Conservation (phyloP, 2,113 vertebrate species). For the Xenus cinereus region DNA sequence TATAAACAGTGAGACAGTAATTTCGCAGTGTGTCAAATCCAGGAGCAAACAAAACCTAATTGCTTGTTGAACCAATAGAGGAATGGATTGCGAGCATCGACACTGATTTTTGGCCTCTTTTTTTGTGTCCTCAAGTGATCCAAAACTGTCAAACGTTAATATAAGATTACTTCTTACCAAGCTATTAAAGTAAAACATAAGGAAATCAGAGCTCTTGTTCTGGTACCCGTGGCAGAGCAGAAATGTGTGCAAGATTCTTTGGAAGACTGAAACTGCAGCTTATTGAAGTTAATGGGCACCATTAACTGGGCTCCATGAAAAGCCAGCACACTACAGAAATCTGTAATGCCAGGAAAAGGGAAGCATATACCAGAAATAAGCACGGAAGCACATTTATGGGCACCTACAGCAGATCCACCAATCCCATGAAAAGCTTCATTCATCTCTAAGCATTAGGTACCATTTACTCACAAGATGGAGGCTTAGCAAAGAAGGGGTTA, state of each 20-base stretch:
- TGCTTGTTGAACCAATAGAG: background rate
- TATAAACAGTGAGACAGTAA: background rate
- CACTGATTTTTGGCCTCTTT: background rate
- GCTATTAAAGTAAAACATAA: background rate
- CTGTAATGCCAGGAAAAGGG: background rate
- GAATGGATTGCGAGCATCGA: background rate
- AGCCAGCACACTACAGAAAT: background rate
- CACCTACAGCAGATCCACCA: background rate
- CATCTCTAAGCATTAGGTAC: background rate
- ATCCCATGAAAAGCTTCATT: background rate
- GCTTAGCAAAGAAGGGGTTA: background rate
- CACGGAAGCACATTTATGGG: rapidly evolving
- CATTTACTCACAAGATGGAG: background rate
- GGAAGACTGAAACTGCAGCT: background rate
- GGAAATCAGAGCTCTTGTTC: background rate
- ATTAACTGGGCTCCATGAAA: background rate
- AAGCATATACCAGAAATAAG: background rate
- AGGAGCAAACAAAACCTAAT: background rate
- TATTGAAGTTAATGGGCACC: background rate
- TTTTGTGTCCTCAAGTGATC: background rate
- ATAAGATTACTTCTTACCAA: background rate
- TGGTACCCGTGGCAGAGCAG: background rate
- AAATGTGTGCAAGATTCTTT: background rate
- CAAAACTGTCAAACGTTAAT: background rate
- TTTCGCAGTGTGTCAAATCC: background rate